Evolutionary conservation across 2,888 invertebrate genomes (phyloP), one percentile per base, ranked within the genome.

Genomic region (Ochropleura leucogaster): DNA sequence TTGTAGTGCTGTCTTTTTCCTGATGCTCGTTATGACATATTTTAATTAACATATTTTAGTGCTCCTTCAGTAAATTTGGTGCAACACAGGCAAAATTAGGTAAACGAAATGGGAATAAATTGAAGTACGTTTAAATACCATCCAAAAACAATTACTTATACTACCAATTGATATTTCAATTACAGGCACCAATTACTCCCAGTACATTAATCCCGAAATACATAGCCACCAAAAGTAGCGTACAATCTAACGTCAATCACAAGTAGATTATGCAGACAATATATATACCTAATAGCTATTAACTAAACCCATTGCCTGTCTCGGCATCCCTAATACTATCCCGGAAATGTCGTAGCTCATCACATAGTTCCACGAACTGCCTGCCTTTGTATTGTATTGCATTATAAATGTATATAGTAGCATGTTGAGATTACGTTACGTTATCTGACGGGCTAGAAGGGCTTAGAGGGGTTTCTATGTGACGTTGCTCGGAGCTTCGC

Each of bases 241-340:
- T 30, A 44, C 5, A 49, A 63, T 20, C 49, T 30, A 73, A 7
- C 18, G 30, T 30, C 16, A 40, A 60, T 51, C 12, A 66, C 74
- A 44, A 9, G 20, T 73, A 55, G 18, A 80, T 40, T 57, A 72
- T 40, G 49, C 53, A 63, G 49, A 55, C 72, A 49, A 9, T 49
- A 72, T 79, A 30, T 30, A 30, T 30, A n/a, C n/a, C n/a, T n/a
- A 30, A 30, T 63, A 77, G 12, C 65, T 64, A 73, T 68, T 74
- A 65, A 55, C n/a, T 62, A 60, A 71, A 51, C 59, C 62, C 30
- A 67, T 82, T 82, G 59, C 75, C 65, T 69, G 59, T 73, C 75
- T 75, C 72, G 79, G 85, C 86, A 86, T 84, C 87, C 85, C 88
- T 86, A 85, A 89, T 87, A 89, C 86, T 83, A 86, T 83, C 73